phyloP scores from a whole-genome alignment of 2,888 invertebrate genomes.

The Pristionchus mayeri region DNA sequence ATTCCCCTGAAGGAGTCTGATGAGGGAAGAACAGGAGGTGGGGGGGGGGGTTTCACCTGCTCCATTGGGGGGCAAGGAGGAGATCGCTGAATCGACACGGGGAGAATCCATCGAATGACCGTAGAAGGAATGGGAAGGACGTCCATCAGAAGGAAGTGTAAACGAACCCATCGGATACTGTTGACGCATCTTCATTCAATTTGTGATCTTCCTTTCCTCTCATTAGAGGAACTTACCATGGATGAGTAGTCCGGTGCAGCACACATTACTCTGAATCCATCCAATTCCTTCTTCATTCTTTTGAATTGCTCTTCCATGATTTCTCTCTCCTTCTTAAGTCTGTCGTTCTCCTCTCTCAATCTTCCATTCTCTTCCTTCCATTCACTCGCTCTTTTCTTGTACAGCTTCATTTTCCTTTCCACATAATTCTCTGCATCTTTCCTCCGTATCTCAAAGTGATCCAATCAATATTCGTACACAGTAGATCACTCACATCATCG shows the following conservation, averaged over 20 bases:
- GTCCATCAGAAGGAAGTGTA: too few relatives aligned
- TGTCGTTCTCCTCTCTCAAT: not conserved
- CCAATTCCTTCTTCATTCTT: not conserved
- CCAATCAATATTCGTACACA: not conserved
- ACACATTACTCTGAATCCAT: not conserved
- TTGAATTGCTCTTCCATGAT: not conserved
- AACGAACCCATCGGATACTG: not conserved
- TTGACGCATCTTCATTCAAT: not conserved
- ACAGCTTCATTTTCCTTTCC: not conserved
- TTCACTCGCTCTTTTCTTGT: not conserved
- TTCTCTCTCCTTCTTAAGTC: not conserved
- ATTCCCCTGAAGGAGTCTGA: not conserved
- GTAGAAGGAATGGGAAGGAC: not conserved
- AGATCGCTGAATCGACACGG: not conserved
- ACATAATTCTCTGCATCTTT: not conserved
- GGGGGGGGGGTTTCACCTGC: too few relatives aligned
- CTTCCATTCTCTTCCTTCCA: not conserved
- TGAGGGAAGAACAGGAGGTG: too few relatives aligned
- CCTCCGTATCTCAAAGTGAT: not conserved
- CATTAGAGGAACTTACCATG: not conserved
- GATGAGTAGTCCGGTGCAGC: too few relatives aligned
- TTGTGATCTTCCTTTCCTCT: not conserved
- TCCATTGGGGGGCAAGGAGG: not conserved
- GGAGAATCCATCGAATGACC: not conserved
- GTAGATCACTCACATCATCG: not conserved